Evolutionary conservation across 2,113 vertebrate genomes (phyloP).

Genomic region (Glaucidium brasilianum): DNA sequence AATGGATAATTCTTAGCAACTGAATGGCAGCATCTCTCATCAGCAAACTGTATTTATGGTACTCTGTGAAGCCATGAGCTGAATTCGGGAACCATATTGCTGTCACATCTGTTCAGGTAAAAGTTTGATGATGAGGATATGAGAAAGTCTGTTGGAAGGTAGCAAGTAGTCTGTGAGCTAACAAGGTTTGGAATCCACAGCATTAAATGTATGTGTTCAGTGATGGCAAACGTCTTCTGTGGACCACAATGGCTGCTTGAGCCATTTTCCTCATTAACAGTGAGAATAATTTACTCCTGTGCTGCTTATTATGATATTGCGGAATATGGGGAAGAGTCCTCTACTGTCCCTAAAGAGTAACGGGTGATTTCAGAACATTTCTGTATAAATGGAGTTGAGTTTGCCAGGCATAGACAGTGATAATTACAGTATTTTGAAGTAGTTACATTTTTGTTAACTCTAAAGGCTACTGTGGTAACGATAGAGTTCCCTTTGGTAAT

Average conservation of each 20-base stretch:
- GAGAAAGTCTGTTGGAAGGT: not conserved
- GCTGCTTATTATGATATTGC: not conserved
- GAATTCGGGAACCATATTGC: not conserved
- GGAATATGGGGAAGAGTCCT: not conserved
- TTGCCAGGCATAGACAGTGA: not conserved
- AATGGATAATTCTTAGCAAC: not conserved
- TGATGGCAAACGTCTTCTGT: not conserved
- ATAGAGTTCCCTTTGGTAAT: not conserved
- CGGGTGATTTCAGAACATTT: not conserved
- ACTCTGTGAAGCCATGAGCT: not conserved
- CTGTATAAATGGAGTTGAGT: not conserved
- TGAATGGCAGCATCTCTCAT: not conserved
- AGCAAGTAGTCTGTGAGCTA: not conserved
- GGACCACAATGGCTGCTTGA: not conserved
- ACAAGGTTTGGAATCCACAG: not conserved
- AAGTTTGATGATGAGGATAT: not conserved
- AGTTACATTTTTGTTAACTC: not conserved
- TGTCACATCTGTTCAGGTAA: fast-evolving
- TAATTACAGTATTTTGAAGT: not conserved
- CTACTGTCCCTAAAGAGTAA: not conserved
- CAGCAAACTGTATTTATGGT: not conserved
- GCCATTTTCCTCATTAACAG: not conserved
- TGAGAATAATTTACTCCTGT: not conserved
- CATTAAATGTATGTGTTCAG: not conserved
- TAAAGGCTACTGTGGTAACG: not conserved